These are phyloP conservation scores for Colletes latitarsis DNA, from an alignment of 1,140 invertebrate genomes.

Conservation along the genomic window DNA sequence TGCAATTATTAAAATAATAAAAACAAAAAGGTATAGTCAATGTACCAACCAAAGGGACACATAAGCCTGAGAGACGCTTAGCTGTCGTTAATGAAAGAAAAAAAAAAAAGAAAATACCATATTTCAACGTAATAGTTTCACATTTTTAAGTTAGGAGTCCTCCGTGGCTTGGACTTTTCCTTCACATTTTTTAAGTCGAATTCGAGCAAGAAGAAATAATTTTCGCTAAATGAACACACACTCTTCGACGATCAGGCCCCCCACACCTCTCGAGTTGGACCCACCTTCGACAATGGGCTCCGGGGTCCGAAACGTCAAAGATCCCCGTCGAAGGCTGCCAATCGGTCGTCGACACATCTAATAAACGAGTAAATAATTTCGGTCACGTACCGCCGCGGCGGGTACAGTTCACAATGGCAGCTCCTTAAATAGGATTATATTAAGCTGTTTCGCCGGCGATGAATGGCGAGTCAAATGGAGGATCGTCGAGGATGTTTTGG, in stretches of 20 bases:
- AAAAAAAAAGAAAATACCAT: no score
- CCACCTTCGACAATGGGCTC: background rate
- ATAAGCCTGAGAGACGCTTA: no score
- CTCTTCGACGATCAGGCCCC: background rate
- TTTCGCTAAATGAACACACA: no score
- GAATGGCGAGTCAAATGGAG: slow-evolving; percentile 79
- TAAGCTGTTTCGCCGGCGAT: slow-evolving; percentile 79
- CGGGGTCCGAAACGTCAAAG: background rate
- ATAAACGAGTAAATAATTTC: slow-evolving; percentile 82
- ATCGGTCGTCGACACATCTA: slow-evolving; percentile 69
- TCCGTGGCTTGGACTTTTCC: no score
- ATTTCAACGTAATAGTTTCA: no score
- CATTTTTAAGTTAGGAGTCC: no score
- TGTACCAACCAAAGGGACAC: no score
- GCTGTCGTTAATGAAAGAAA: no score
- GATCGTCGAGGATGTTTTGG: slow-evolving; percentile 79
- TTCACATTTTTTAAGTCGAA: no score
- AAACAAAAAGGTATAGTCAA: no score
- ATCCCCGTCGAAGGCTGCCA: background rate
- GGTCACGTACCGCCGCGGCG: slow-evolving; percentile 74
- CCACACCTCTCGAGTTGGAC: background rate
- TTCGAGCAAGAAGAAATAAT: no score
- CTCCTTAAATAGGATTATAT: slow-evolving; percentile 81
- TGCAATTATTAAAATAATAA: no score
- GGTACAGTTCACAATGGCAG: slow-evolving; percentile 64